These are phyloP conservation scores for Lepilemur septentrionalis DNA, from an alignment of 2,797 vertebrate species.

Conservation along the genomic window DNA sequence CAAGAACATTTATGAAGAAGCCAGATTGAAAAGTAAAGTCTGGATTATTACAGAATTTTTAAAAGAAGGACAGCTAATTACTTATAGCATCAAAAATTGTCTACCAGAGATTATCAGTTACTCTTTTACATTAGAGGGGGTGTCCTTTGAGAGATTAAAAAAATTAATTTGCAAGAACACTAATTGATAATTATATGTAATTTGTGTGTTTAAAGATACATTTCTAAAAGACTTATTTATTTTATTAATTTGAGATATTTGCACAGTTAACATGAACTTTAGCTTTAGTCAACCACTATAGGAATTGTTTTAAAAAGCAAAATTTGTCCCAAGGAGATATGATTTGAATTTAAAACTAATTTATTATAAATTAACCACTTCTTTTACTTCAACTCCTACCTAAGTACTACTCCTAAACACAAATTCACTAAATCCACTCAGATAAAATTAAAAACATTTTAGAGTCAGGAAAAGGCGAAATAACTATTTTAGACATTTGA, in stretches of 20 bases:
- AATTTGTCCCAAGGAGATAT: neutral
- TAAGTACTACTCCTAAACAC: neutral
- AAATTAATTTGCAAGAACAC: constrained; percentile 24
- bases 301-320: constrained; percentile 27
- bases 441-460: constrained; percentile 35
- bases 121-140: constrained; percentile 33
- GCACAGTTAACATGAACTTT: neutral
- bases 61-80: constrained; percentile 54
- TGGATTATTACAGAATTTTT: constrained; percentile 62
- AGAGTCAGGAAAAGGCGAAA: constrained; percentile 25
- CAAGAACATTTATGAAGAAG: constrained; percentile 68
- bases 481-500: neutral
- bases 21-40: constrained; percentile 65
- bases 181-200: neutral
- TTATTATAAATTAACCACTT: constrained; percentile 24
- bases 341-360: constrained; percentile 23
- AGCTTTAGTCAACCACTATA: neutral
- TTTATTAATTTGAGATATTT: constrained; percentile 37
- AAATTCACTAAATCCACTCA: neutral
- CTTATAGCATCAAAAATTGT: constrained; percentile 21
- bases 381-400: neutral
- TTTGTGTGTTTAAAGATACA: neutral
- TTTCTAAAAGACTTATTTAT: constrained; percentile 28
- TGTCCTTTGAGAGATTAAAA: constrained; percentile 33
- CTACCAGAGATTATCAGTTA: constrained; percentile 4